Conservation (phyloP, 2,888 invertebrate genomes). For the Operophtera brumata region DNA sequence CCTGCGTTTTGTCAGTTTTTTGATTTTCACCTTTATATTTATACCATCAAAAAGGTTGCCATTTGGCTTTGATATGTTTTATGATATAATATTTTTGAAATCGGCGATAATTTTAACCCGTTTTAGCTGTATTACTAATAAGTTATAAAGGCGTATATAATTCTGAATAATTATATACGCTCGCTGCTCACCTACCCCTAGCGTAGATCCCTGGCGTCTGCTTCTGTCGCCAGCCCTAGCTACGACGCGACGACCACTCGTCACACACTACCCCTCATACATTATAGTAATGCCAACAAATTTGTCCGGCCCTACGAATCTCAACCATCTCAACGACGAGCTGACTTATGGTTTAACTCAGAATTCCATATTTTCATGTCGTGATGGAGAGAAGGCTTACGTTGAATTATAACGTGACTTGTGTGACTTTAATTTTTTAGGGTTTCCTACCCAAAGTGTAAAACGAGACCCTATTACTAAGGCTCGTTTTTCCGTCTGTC, state of each 20-base stretch:
- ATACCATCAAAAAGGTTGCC: too few relatives aligned
- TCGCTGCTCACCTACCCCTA: not conserved
- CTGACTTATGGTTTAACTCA: constrained; percentile 35
- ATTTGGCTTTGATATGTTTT: too few relatives aligned
- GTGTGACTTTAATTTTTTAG: not conserved
- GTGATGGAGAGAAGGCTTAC: constrained; percentile 5
- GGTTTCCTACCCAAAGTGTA: too few relatives aligned
- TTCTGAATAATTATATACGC: too few relatives aligned
- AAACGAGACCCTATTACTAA: too few relatives aligned
- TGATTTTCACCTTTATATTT: too few relatives aligned
- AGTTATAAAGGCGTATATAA: too few relatives aligned
- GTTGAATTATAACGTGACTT: not conserved
- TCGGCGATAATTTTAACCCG: too few relatives aligned
- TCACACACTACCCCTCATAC: constrained; percentile 43
- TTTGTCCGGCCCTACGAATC: constrained; percentile 55
- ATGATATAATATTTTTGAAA: too few relatives aligned
- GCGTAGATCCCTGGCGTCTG: not conserved
- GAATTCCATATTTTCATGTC: constrained; percentile 38
- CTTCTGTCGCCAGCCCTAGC: not conserved
- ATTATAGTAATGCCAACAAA: constrained; percentile 56
- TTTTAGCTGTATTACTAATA: too few relatives aligned
- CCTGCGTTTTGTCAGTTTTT: too few relatives aligned
- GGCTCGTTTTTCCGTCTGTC: too few relatives aligned
- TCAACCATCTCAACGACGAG: constrained; percentile 47
- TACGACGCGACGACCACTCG: constrained; percentile 18